Conservation (phyloP, 2,113 vertebrate species). For the Passer domesticus region DNA sequence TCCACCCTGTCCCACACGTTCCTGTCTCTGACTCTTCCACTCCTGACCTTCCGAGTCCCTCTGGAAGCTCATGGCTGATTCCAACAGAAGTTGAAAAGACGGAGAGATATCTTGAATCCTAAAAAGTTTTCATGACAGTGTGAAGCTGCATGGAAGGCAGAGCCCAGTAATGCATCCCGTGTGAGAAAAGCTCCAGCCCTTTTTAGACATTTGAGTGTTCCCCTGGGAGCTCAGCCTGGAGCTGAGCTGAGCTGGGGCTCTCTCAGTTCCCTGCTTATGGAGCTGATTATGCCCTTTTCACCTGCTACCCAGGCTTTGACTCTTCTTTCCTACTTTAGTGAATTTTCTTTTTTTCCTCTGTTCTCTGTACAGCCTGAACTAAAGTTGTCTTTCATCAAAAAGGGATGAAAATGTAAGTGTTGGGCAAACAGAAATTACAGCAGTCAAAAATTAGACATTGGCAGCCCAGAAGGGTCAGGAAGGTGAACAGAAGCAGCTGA, state of each 20-base stretch:
- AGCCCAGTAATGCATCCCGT: neutral
- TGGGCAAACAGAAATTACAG: neutral
- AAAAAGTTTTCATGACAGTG: neutral
- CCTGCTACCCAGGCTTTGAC: neutral
- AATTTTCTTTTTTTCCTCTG: neutral
- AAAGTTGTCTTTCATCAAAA: neutral
- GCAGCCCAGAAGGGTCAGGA: neutral
- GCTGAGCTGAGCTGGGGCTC: neutral
- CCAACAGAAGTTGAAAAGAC: no score
- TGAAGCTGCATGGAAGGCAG: neutral
- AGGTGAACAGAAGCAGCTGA: neutral
- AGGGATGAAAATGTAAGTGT: neutral
- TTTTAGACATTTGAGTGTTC: neutral
- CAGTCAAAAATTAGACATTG: neutral
- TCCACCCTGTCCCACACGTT: neutral
- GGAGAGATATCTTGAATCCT: neutral
- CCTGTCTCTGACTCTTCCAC: neutral
- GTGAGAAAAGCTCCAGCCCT: constrained; percentile 4
- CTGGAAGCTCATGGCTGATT: neutral
- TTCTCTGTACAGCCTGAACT: neutral
- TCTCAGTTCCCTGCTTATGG: neutral
- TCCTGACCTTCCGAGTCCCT: neutral
- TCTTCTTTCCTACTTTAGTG: neutral
- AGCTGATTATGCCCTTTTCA: neutral
- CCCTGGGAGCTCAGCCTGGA: neutral